Evolutionary conservation across 2,888 invertebrate genomes (phyloP).

Genomic region (Megaustenia siamemsis): DNA sequence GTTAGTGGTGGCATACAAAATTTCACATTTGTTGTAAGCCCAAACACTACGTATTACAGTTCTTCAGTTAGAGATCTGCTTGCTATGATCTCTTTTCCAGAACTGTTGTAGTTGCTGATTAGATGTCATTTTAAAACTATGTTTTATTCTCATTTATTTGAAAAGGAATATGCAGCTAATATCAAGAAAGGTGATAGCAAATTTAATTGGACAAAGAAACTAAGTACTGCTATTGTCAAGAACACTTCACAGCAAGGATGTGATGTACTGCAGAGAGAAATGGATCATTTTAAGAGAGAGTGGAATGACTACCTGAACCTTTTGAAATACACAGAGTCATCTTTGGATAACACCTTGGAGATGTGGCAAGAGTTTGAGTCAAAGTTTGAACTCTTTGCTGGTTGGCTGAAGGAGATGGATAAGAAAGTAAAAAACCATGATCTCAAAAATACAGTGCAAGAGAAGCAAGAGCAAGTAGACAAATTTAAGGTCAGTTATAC

Average conservation of each 20-base stretch:
- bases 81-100: too few relatives aligned
- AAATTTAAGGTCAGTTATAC: constrained; percentile 84
- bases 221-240: constrained; percentile 81
- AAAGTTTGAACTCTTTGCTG: constrained; percentile 87
- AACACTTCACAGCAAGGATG: constrained; percentile 93
- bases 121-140: too few relatives aligned
- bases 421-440: constrained; percentile 90
- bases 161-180: constrained; percentile 68
- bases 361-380: constrained; percentile 92
- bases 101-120: too few relatives aligned
- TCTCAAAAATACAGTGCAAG: constrained; percentile 90
- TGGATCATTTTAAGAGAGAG: constrained; percentile 93
- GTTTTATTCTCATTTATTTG: too few relatives aligned
- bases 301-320: constrained; percentile 84
- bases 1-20: too few relatives aligned
- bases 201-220: constrained; percentile 63
- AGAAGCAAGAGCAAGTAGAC: constrained; percentile 89
- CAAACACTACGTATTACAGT: too few relatives aligned
- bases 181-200: constrained; percentile 71
- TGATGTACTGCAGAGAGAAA: constrained; percentile 90
- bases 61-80: too few relatives aligned
- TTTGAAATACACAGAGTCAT: constrained; percentile 81
- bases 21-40: too few relatives aligned
- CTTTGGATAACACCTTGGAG: constrained; percentile 90
- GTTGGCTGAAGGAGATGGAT: constrained; percentile 93